Conservation (phyloP, 2,113 vertebrate species). For the Aviceda subcristata region DNA sequence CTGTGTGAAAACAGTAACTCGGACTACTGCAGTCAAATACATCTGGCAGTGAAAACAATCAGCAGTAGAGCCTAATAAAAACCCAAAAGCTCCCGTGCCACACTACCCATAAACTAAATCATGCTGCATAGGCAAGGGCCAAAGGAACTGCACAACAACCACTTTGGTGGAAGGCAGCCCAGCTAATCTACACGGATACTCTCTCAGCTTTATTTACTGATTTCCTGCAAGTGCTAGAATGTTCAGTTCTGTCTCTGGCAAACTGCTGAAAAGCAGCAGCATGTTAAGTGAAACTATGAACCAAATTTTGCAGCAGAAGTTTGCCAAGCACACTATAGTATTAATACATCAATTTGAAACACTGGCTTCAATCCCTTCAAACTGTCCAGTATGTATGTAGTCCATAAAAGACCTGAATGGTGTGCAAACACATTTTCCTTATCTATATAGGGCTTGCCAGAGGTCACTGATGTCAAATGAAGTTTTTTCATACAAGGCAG, state of each 20-base stretch:
- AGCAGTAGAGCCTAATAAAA: background rate
- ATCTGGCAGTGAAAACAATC: background rate
- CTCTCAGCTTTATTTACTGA: background rate
- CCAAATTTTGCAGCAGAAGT: background rate
- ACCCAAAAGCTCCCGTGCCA: rapidly evolving
- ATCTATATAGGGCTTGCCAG: background rate
- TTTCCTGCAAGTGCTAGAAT: rapidly evolving
- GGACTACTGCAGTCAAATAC: background rate
- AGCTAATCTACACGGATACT: background rate
- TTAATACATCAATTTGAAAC: background rate
- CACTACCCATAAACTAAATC: background rate
- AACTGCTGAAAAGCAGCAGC: background rate
- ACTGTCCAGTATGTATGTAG: background rate
- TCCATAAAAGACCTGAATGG: rapidly evolving
- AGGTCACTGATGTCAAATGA: background rate
- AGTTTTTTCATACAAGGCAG: background rate
- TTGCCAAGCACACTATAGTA: background rate
- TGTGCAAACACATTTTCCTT: background rate
- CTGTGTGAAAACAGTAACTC: background rate
- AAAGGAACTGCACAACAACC: background rate
- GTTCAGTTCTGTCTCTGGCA: background rate
- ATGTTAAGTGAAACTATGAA: rapidly evolving
- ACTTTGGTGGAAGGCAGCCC: background rate
- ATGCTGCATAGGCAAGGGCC: background rate
- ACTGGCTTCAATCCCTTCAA: background rate